Evolutionary conservation across 2,113 vertebrate genomes (phyloP).

Genomic region (Percopsis transmontana): DNA sequence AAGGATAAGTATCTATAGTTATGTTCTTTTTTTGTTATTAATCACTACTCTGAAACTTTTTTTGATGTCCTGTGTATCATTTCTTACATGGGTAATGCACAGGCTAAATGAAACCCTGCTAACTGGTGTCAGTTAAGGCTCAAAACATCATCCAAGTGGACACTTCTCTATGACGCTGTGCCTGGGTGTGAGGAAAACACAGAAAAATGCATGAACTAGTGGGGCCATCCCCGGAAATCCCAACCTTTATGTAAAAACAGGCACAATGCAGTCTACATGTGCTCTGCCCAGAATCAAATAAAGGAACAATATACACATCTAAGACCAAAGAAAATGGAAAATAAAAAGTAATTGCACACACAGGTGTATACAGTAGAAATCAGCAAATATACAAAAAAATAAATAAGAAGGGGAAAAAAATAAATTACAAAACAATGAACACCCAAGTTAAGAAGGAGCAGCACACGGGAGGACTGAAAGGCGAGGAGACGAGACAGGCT

Average conservation of each 20-base stretch:
- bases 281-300: conserved; percentile 34
- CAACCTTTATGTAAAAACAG: conserved; percentile 34
- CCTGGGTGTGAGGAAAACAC: conserved; percentile 4
- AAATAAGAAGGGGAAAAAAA: conserved; percentile 65
- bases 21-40: conserved; percentile 23
- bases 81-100: conserved; percentile 20
- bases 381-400: conserved; percentile 72
- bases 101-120: conserved; percentile 21
- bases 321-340: conserved; percentile 36
- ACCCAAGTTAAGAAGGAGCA: conserved; percentile 55
- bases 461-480: conserved; percentile 16
- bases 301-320: conserved; percentile 38
- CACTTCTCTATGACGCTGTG: conserved; percentile 22
- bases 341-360: conserved; percentile 74
- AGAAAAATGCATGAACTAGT: conserved; percentile 38
- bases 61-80: conserved; percentile 11
- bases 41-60: conserved; percentile 14
- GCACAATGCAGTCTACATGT: conserved; percentile 22
- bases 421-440: conserved; percentile 64
- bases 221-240: conserved; percentile 43
- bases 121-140: conserved; percentile 7
- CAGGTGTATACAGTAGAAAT: conserved; percentile 79
- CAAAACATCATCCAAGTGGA: conserved; percentile 26
- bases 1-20: conserved; percentile 21
- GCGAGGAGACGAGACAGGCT: conserved; percentile 20